phyloP scores from a whole-genome alignment of 2,797 vertebrate species.

The Chiroxiphia lanceolata region DNA sequence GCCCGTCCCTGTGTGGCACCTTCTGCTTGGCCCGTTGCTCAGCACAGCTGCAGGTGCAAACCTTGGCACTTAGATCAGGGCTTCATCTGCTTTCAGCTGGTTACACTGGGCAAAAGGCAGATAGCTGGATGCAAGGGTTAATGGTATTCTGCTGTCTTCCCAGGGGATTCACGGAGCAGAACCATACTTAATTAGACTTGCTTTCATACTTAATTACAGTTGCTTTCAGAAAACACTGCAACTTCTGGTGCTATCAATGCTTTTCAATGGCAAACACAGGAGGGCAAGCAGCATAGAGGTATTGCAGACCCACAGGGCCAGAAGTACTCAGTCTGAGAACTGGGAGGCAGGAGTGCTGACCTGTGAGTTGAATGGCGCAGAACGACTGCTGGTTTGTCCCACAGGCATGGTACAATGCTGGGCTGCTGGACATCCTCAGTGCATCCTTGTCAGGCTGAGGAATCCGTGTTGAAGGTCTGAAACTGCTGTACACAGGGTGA shows the following conservation, averaged over 20 bases:
- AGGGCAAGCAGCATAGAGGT: background rate
- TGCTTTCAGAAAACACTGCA: background rate
- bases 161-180: background rate
- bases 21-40: fast-evolving
- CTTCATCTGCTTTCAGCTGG: background rate
- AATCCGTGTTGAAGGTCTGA: background rate
- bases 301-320: background rate
- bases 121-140: background rate
- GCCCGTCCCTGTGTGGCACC: fast-evolving
- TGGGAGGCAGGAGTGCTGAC: background rate
- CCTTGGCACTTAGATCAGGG: background rate
- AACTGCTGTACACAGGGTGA: background rate
- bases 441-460: background rate
- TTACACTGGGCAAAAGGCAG: background rate
- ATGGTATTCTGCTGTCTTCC: background rate
- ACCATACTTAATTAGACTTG: background rate
- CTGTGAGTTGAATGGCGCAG: background rate
- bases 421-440: background rate
- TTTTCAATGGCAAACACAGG: background rate
- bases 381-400: background rate
- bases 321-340: background rate
- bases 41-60: fast-evolving
- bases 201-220: background rate
- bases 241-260: background rate
- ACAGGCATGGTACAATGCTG: background rate